A percentile compares a stretch with the other conserved stretches of the same genome.
Evolutionary conservation across 2,113 vertebrate species (phyloP).

Genomic region (Psettodes erumei): DNA sequence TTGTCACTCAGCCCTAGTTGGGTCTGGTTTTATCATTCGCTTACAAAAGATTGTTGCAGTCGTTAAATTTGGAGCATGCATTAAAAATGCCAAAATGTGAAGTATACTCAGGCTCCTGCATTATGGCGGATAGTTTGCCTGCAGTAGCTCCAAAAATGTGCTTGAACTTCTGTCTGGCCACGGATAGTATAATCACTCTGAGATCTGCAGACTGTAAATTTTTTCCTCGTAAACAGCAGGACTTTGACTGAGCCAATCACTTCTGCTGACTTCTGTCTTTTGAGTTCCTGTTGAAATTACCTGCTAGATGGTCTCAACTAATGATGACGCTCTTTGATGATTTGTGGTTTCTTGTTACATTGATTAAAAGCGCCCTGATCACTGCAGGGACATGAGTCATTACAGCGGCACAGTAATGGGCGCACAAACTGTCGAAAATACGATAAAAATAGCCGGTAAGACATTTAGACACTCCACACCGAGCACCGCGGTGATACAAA

Average conservation of each 20-base stretch:
- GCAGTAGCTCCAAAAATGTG: too few relatives aligned
- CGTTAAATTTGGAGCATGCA: neutral
- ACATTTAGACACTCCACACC: constrained; percentile 36
- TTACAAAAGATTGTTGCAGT: too few relatives aligned
- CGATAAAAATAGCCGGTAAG: constrained; percentile 37
- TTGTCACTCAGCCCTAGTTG: neutral
- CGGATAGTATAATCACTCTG: neutral
- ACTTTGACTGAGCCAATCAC: neutral
- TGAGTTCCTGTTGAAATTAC: neutral
- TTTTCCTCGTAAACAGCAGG: neutral
- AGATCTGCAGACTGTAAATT: neutral
- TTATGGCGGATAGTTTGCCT: too few relatives aligned
- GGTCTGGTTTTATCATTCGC: neutral
- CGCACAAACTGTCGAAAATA: constrained; percentile 14
- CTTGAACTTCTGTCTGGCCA: neutral
- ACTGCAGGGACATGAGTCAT: neutral
- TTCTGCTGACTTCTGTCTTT: neutral
- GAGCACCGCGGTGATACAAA: constrained; percentile 11
- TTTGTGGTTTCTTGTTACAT: constrained; percentile 7
- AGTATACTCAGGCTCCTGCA: too few relatives aligned
- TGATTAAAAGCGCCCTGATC: constrained; percentile 7
- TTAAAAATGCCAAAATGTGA: neutral
- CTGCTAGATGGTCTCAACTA: constrained; percentile 11
- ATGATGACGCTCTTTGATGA: neutral
- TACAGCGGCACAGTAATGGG: constrained; percentile 11